Base-by-base conservation (phyloP, 2,113 vertebrate genomes). In the Chaetodon trifascialis region DNA sequence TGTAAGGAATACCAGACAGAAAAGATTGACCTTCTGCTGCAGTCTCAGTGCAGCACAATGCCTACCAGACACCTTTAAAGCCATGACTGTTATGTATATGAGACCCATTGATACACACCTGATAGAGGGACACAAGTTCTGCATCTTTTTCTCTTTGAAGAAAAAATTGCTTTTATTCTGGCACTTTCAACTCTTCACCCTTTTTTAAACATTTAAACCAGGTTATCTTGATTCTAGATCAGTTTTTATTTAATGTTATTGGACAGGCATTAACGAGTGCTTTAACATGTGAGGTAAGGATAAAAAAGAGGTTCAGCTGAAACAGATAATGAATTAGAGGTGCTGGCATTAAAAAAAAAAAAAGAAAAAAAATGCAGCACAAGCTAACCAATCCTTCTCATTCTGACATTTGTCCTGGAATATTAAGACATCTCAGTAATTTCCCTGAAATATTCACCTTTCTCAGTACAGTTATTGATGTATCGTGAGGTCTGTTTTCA, bases 341-440 rank as follows among this genome's bases (percentile, higher is more conserved):
- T 69, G 59, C 7, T 40, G n/a, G 52, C 59, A 9, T 7, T 54
- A 49, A 1, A n/a, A n/a, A n/a, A n/a, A n/a, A n/a, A 11, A 58
- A 34, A 34, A 66, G 54, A 36, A 52, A 3, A 46, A 6, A 44
- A 34, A 34, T 63, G 58, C 44, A 51, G 71, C 66, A 69, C 5
- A 44, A 36, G 10, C 21, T 58, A 65, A 54, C 34, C 34, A 64
- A 59, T 44, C 54, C 60, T 58, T 51, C 76, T 73, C 60, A 70
- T 80, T 65, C 3, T 67, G 49, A 76, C 56, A 79, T 80, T 85
- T 71, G 44, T 40, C 62, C 58, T 11, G 1, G 47, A 85, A 85
- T 89, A 88, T 87, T 51, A 86, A 86, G 90, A 87, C 85, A 54
- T 83, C 69, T 40, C 38, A 63, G 71, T 90, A 76, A 91, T 90